Evolutionary conservation across 1,140 invertebrate species (phyloP).

Genomic region (Anoplolepis gracilipes): DNA sequence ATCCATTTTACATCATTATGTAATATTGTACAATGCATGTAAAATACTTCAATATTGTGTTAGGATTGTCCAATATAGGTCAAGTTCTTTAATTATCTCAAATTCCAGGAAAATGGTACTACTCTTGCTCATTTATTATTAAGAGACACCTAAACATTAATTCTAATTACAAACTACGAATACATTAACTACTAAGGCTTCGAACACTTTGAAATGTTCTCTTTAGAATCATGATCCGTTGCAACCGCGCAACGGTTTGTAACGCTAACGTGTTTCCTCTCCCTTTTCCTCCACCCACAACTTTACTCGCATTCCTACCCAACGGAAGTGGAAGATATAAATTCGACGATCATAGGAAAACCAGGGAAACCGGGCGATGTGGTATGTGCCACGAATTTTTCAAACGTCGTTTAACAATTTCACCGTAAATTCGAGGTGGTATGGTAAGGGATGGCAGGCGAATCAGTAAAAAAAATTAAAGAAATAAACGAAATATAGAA

Average conservation of each 20-base stretch:
- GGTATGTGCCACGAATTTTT: constrained; percentile 76
- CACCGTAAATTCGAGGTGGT: constrained; percentile 74
- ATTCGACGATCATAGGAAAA: constrained; percentile 65
- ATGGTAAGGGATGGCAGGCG: constrained; percentile 58
- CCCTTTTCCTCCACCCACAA: not conserved
- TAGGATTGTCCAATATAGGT: no score
- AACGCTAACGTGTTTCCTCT: constrained; percentile 61
- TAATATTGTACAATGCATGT: no score
- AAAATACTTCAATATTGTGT: no score
- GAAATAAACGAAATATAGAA: constrained; percentile 70
- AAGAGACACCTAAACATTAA: not conserved
- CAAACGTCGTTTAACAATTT: constrained; percentile 80
- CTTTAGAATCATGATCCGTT: constrained; percentile 27
- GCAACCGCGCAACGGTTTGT: constrained; percentile 46
- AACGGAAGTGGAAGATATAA: constrained; percentile 60
- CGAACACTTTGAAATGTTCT: not conserved
- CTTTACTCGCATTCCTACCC: constrained; percentile 44
- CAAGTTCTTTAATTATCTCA: constrained; percentile 1
- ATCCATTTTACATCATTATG: no score
- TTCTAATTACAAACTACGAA: constrained; percentile 15
- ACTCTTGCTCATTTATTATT: not conserved
- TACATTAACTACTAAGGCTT: not conserved
- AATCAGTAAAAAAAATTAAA: constrained; percentile 38
- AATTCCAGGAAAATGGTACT: not conserved
- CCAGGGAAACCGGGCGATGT: constrained; percentile 63